Evolutionary conservation across 2,113 vertebrate species (phyloP), one percentile per base, ranked within the genome.

Genomic region (Hassar affinis): DNA sequence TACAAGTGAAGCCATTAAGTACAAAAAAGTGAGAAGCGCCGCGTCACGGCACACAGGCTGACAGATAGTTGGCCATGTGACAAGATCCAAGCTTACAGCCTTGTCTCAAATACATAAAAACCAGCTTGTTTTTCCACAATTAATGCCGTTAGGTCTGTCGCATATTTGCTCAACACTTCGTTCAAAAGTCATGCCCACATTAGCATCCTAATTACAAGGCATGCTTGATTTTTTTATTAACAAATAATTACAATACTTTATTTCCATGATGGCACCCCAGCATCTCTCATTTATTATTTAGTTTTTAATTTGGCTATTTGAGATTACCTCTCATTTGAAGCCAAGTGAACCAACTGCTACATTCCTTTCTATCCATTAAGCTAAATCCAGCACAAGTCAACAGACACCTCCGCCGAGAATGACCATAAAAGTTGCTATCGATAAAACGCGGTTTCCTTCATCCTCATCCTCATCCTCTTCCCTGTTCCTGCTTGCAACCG

Each of bases 201-300:
- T 81, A 84, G 10, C 74, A 84, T 52, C 27, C 64, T 64, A 66
- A 86, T 84, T 86, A 82, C 69, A 79, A 74, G 68, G 45, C 74
- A 83, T 77, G 76, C 82, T 56, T 38, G 54, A 42, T 64, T 79
- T 85, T 79, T 85, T 86, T 84, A 90, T 85, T 86, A 88, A 90
- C 90, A 92, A 92, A 92, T 72, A 93, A 93, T 93, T 93, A 92
- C 90, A 92, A 90, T 90, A 91, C 91, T 92, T 92, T 89, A 88
- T 80, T 91, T 85, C 87, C 38, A 89, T 88, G 88, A 89, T 90
- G 88, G 90, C 91, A 92, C 89, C 91, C 89, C 87, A 88, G 90
- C 88, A 91, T 93, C 91, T 84, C 92, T 94, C 93, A 94, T 95
- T 91, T 93, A 94, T 94, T 93, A 94, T 94, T 94, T 91, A 94